Evolutionary conservation across 2,888 invertebrate genomes (phyloP).

Genomic region (Endomychus coccineus): DNA sequence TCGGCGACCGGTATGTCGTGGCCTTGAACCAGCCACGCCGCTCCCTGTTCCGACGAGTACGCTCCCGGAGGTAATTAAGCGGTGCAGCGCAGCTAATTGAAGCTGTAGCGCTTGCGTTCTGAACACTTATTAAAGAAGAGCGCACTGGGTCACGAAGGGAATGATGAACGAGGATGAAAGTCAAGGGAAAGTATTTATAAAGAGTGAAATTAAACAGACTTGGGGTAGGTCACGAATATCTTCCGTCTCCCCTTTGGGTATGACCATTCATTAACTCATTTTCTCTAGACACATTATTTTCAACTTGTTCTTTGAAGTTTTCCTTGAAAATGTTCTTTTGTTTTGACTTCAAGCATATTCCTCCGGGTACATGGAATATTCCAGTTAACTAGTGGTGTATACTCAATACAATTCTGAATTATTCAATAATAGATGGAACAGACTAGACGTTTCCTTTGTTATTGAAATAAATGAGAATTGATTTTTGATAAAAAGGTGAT

Average conservation of each 20-base stretch:
- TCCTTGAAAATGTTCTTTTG: too few species aligned
- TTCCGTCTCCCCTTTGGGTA: slow-evolving; percentile 21
- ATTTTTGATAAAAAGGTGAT: too few species aligned
- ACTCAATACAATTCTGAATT: too few species aligned
- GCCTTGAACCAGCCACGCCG: slow-evolving; percentile 38
- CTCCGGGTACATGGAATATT: too few species aligned
- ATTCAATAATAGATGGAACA: too few species aligned
- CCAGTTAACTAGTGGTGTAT: too few species aligned
- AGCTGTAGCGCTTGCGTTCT: slow-evolving; percentile 38
- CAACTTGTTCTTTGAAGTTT: too few species aligned
- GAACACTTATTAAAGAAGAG: slow-evolving; percentile 40
- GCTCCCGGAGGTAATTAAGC: slow-evolving; percentile 43
- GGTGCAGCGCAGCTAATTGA: slow-evolving; percentile 42
- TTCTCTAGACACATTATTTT: too few species aligned
- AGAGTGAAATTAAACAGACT: slow-evolving; percentile 44
- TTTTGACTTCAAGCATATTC: too few species aligned
- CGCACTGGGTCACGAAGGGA: slow-evolving; percentile 42
- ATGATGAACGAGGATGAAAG: slow-evolving; percentile 42
- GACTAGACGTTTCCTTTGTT: too few species aligned
- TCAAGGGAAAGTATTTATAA: slow-evolving; percentile 44
- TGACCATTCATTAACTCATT: slow-evolving; percentile 30
- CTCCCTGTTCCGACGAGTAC: slow-evolving; percentile 27
- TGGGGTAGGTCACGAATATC: slow-evolving; percentile 40
- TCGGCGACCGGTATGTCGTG: slow-evolving; percentile 36
- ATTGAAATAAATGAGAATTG: too few species aligned